Evolutionary conservation across 1,140 invertebrate genomes (phyloP), one percentile per base, ranked within the genome.

Genomic region (Probaryconus sp.): DNA sequence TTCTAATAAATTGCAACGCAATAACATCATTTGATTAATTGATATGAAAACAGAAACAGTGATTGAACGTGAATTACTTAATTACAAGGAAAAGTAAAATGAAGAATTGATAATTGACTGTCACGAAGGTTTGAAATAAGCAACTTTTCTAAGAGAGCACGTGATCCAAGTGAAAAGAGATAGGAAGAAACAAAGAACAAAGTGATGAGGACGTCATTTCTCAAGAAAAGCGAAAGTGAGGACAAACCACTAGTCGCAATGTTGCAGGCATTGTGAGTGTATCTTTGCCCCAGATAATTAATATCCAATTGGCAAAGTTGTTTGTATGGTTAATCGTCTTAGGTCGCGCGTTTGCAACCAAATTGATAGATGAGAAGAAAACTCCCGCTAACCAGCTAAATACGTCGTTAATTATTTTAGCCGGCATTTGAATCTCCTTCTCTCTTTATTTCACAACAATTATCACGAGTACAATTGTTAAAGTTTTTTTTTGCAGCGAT

Each of bases 221-320:
- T 69, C 45, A 38, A 58, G 65, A 53, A 60, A 69, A 69, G 53
- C 45, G 47, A 60, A 50, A 69, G 45, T 45, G 35, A 58, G 20
- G 55, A 69, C 28, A 50, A 47, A 48, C 45, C 28, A 14, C 33
- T n/a, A n/a, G n/a, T 33, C 20, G 26, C 33, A 31, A 48, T 56
- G 16, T 51, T 50, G 33, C 17, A 31, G 16, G 33, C 26, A 50
- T 64, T 63, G 51, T 58, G 50, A 31, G 56, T 33, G 53, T 6
- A 58, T 40, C 26, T 50, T 21, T 64, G 60, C 45, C 37, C 60
- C 18, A 64, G 60, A 50, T 64, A 64, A 64, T 37, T 64, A 64
- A 64, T 64, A 64, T 51, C 43, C 45, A 45, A 30, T 38, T 16
- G 11, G 3, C 21, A 24, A n/a, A n/a, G 37, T 47, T 24, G 28